Base-by-base conservation (phyloP, 2,888 invertebrate species). In the Drosophila nigritarsus region DNA sequence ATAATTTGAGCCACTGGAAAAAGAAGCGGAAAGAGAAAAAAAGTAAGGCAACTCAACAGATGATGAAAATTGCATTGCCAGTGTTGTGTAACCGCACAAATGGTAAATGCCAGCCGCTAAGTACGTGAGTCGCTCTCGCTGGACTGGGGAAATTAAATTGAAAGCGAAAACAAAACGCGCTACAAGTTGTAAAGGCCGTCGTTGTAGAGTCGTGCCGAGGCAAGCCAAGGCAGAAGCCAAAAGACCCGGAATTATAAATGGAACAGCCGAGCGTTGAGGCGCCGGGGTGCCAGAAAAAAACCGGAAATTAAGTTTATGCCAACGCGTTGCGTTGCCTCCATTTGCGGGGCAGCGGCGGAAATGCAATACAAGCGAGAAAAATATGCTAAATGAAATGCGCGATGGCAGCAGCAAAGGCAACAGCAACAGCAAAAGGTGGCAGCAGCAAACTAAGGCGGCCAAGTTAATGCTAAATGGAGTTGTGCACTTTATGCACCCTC, bases 281-380 rank as follows among this genome's bases (percentile, higher is more conserved):
- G 54, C 24, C 42, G 60, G 45, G 67, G 63, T 62, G 69, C 59
- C 80, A 80, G 66, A 36, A 24, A 36, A 27, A 36, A n/a, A 3
- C 11, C 24, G 90, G 86, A 88, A 88, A 88, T 88, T 88, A 88
- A 87, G 88, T 88, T 88, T 84, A 89, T 84, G 81, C 61, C 83
- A 78, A 68, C 53, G 60, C 66, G 63, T 68, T 58, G 76, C 54
- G 56, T 69, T 48, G 73, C 58, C 78, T 55, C 53, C 56, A 45
- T 61, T 56, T 50, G 67, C 81, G 38, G 50, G 29, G 40, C 15
- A 29, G 55, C 75, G 65, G 65, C 82, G 73, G 72, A 84, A 89
- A 80, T 86, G 86, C 90, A 81, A 89, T 80, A 78, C 77, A 82
- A 82, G 58, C 74, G 54, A 74, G 62, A 72, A 72, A 87, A 89